phyloP scores from a whole-genome alignment of 2,113 vertebrate genomes.

The Elaphurus davidianus region DNA sequence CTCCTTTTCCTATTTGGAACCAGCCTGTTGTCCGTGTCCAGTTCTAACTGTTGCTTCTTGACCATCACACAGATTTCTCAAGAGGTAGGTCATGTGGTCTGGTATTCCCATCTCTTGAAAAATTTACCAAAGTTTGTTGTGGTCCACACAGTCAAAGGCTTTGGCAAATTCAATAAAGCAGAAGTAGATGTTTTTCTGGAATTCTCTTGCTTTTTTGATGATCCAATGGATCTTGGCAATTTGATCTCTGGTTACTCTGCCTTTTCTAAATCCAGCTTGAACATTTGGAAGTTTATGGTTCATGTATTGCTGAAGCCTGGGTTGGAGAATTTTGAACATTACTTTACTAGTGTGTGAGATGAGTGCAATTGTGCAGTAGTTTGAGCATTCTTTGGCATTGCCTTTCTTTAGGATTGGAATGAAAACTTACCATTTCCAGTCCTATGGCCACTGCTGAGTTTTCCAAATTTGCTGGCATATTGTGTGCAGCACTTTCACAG shows the following conservation, averaged over 20 bases:
- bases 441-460: not conserved
- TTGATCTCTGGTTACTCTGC: not conserved
- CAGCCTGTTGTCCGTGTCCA: not conserved
- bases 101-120: not conserved
- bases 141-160: not conserved
- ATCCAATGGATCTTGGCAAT: not conserved
- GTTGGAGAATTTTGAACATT: not conserved
- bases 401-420: not conserved
- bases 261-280: not conserved
- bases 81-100: not conserved
- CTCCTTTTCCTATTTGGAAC: not conserved
- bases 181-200: not conserved
- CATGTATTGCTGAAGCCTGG: not conserved
- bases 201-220: not conserved
- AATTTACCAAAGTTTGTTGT: not conserved
- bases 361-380: not conserved
- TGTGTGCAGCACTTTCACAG: not conserved
- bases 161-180: not conserved
- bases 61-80: not conserved
- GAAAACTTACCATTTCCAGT: not conserved
- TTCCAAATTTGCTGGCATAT: not conserved
- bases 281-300: not conserved
- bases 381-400: not conserved
- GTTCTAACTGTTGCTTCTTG: not conserved
- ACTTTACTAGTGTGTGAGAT: not conserved